Conservation (phyloP, 2,888 invertebrate species). For the Mylabris sibirica region DNA sequence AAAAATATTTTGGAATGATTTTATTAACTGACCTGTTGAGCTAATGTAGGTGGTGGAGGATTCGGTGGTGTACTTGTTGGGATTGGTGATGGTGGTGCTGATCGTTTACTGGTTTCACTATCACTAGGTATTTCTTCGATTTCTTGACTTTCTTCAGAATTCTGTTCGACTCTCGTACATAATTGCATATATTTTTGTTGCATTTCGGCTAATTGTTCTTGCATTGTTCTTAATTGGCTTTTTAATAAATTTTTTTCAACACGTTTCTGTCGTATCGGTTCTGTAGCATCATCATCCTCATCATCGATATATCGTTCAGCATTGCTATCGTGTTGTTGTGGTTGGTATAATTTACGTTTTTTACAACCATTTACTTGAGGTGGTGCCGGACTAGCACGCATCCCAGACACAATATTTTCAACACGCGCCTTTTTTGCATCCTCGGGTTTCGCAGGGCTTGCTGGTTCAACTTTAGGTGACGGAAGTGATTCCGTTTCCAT, state of each 20-base stretch:
- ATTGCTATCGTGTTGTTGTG: constrained; percentile 87
- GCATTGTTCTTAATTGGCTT: constrained; percentile 84
- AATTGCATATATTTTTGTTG: constrained; percentile 89
- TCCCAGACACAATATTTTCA: constrained; percentile 93
- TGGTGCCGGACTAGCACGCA: constrained; percentile 87
- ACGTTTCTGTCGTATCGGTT: constrained; percentile 82
- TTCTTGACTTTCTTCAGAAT: constrained; percentile 78
- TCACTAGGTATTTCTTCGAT: constrained; percentile 78
- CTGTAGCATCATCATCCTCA: constrained; percentile 75
- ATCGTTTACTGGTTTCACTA: constrained; percentile 66
- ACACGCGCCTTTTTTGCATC: constrained; percentile 93
- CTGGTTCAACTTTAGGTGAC: constrained; percentile 64
- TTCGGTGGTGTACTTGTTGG: constrained; percentile 63
- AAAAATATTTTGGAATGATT: background rate
- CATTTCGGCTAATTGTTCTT: constrained; percentile 90
- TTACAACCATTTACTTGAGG: constrained; percentile 90
- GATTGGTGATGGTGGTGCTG: constrained; percentile 66
- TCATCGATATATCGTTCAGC: constrained; percentile 75
- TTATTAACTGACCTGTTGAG: constrained; percentile 44
- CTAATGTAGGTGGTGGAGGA: constrained; percentile 58
- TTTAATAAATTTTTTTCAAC: constrained; percentile 88
- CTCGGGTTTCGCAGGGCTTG: constrained; percentile 67
- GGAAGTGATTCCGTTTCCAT: constrained; percentile 71
- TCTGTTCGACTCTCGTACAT: constrained; percentile 84
- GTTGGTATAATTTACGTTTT: constrained; percentile 94